Evolutionary conservation across 1,140 invertebrate species (phyloP), one percentile per base, ranked within the genome.

Genomic region (Belonocnema kinseyi): DNA sequence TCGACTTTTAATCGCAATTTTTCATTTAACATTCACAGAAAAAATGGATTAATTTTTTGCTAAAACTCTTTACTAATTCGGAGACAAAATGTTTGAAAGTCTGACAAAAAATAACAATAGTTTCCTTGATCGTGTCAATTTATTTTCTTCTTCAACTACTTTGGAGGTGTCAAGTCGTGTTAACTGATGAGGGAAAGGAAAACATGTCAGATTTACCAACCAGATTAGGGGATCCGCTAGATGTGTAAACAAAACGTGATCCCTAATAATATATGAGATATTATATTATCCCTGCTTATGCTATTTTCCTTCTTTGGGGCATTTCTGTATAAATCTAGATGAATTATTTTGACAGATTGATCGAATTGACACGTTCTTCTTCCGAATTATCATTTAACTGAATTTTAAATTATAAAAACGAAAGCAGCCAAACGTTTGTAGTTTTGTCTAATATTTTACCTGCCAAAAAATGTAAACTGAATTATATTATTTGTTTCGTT

Each of bases 191-290:
- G 16, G 61, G 61, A 4, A 61, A 66, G 61, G 13, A 66, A 66
- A 66, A 66, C 61, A 66, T 66, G 33, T 66, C 61, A 66, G 61
- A 66, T 33, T 66, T 66, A 66, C 26, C 61, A 66, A 46, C 26
- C 4, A 66, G 61, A 66, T 66, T 66, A 40, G 61, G 61, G 61
- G 61, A 40, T 66, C 26, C 61, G 13, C 40, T 40, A 66, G 61
- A 13, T 26, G 21, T 66, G 26, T 66, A 66, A 66, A 66, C 61
- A 66, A 66, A 46, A 66, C 61, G 61, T 66, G 61, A 66, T 66
- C 61, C 21, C 40, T 46, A 66, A 66, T 66, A 66, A 66, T 66
- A 33, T 66, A 66, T 14, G 61, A 66, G 33, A 66, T 13, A 66
- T 66, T 66, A 14, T 66, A 33, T 46, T 21, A 16, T 56, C 21